These are phyloP conservation scores for Crenuchus spilurus DNA, from an alignment of 2,797 vertebrate species.

Conservation along the genomic window DNA sequence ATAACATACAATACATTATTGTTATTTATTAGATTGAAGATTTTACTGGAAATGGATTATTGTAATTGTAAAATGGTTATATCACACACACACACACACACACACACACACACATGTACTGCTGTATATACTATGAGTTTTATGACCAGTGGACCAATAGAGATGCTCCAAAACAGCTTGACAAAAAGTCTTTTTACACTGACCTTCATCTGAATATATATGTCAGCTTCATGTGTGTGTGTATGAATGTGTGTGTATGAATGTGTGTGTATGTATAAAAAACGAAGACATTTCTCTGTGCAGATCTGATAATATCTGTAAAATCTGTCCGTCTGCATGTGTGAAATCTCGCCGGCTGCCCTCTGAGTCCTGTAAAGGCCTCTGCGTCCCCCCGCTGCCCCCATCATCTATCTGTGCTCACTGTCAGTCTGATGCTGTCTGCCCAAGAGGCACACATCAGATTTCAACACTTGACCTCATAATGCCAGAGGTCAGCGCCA, in stretches of 20 bases:
- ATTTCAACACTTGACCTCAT: slow-evolving; percentile 68
- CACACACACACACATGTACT: too few relatives aligned
- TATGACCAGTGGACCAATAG: too few relatives aligned
- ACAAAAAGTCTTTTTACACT: too few relatives aligned
- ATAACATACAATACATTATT: too few relatives aligned
- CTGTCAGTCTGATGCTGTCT: slow-evolving; percentile 50
- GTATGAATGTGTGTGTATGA: background rate
- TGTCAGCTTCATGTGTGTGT: too few relatives aligned
- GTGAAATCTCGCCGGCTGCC: slow-evolving; percentile 21
- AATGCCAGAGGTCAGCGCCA: slow-evolving; percentile 63
- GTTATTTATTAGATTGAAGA: too few relatives aligned
- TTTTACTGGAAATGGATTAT: too few relatives aligned
- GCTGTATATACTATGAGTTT: too few relatives aligned
- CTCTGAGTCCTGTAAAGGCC: slow-evolving; percentile 33
- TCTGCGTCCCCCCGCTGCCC: slow-evolving; percentile 35
- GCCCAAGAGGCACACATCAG: slow-evolving; percentile 61
- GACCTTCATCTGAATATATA: too few relatives aligned
- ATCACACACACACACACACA: too few relatives aligned
- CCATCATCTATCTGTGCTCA: slow-evolving; percentile 47
- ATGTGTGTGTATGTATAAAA: background rate
- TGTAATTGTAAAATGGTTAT: too few relatives aligned
- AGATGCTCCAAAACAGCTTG: too few relatives aligned
- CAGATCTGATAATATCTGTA: slow-evolving; percentile 7
- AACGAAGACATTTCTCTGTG: background rate
- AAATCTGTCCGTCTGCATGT: slow-evolving; percentile 15